Percentiles rank a stretch among this genome's conserved stretches.
These are phyloP conservation scores for Psittacula cyanocephala DNA, from an alignment of 2,113 vertebrate genomes.

Conservation along the genomic window DNA sequence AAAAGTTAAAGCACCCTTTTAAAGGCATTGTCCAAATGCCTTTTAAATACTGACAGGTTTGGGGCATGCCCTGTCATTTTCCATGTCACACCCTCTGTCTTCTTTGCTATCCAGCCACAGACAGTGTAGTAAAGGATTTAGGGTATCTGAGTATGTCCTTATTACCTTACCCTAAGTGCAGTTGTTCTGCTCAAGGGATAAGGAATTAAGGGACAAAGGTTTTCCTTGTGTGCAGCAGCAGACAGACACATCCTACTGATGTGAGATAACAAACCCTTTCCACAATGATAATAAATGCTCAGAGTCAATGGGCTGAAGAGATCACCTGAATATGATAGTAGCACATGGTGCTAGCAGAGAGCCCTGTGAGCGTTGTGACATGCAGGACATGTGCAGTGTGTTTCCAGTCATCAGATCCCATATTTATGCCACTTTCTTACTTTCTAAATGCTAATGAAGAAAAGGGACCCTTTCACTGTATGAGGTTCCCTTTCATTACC, in stretches of 20 bases:
- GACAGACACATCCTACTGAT: neutral
- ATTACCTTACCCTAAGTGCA: neutral
- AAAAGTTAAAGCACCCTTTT: neutral
- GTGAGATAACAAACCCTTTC: slow-evolving; percentile 1
- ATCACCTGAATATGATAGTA: neutral
- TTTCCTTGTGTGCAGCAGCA: slow-evolving; percentile 2
- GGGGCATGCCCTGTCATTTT: neutral
- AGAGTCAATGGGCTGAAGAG: neutral
- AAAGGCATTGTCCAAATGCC: neutral
- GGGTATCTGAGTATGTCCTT: neutral
- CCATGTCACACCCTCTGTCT: neutral
- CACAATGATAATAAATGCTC: neutral
- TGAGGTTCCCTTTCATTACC: neutral
- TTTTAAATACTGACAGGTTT: neutral
- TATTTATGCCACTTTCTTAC: neutral
- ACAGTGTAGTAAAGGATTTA: neutral
- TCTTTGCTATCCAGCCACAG: neutral
- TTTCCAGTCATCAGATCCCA: neutral
- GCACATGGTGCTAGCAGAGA: neutral
- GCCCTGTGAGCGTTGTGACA: neutral
- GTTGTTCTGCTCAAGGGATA: neutral
- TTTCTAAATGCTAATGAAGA: neutral
- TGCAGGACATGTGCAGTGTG: neutral
- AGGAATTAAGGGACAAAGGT: slow-evolving; percentile 27
- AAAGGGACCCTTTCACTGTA: neutral